A percentile compares a stretch with the other conserved stretches of the same genome.
Conservation (phyloP, 2,113 vertebrate species). For the Lepisosteus oculatus region DNA sequence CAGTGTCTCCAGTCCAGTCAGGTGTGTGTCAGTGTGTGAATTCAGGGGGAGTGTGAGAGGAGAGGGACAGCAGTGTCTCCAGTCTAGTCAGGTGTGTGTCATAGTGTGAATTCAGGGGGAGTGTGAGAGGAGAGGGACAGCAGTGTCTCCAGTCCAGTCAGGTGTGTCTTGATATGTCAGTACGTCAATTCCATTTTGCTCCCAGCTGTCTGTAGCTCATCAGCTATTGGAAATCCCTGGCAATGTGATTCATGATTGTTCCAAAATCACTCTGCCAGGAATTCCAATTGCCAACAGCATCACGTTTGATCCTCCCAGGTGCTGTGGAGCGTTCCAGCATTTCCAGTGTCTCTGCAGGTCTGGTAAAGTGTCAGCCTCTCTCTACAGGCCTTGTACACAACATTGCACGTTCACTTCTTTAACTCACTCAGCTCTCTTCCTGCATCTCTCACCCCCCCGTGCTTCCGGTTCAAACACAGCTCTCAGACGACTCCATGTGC, state of each 20-base stretch:
- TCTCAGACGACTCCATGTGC: no score
- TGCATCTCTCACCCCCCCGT: neutral
- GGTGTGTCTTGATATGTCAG: conserved; percentile 8
- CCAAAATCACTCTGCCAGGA: conserved; percentile 94
- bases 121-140: neutral
- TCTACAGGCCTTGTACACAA: no score
- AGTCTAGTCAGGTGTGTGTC: no score
- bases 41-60: no score
- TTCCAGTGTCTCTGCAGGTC: neutral
- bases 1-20: no score
- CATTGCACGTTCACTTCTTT: conserved; percentile 9
- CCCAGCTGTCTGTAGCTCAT: conserved; percentile 55
- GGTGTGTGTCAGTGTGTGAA: no score
- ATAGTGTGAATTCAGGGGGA: no score
- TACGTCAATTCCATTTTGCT: neutral
- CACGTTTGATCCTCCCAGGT: neutral
- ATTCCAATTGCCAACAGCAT: conserved; percentile 81
- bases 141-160: neutral
- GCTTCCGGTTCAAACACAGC: neutral
- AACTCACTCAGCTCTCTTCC: neutral
- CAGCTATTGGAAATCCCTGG: conserved; percentile 95
- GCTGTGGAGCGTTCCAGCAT: neutral
- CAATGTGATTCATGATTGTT: conserved; percentile 91
- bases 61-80: no score
- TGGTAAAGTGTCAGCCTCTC: no score